Percentiles rank a stretch among this genome's conserved stretches.
These are phyloP conservation scores for Micrasema minimum DNA, from an alignment of 1,140 invertebrate species.

Conservation along the genomic window DNA sequence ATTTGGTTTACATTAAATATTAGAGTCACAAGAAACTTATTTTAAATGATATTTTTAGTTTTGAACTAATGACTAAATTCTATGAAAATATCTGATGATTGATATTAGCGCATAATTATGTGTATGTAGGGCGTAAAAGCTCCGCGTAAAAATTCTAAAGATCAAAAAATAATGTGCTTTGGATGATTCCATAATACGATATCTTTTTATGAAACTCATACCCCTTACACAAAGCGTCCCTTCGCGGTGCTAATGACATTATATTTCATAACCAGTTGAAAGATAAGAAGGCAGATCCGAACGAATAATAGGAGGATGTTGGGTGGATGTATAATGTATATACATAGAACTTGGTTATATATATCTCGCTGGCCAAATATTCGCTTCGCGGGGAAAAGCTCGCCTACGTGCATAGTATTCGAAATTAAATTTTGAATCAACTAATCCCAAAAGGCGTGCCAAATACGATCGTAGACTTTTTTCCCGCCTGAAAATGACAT, in stretches of 20 bases:
- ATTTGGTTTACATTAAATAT: no score
- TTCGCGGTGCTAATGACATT: slow-evolving; percentile 43
- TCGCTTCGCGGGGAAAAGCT: neutral
- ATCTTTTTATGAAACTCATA: slow-evolving; percentile 50
- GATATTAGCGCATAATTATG: no score
- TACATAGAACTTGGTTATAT: no score
- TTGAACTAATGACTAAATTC: no score
- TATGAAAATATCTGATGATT: no score
- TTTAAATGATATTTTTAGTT: no score
- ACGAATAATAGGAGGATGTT: slow-evolving; percentile 32
- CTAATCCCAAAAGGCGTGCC: slow-evolving; percentile 53
- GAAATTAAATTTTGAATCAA: slow-evolving; percentile 54
- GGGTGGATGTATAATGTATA: neutral
- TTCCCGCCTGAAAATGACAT: slow-evolving; percentile 57
- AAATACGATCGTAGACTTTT: slow-evolving; percentile 53
- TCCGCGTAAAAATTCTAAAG: slow-evolving; percentile 13
- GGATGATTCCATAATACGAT: slow-evolving; percentile 50
- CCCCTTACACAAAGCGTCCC: slow-evolving; percentile 30
- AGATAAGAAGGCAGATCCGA: slow-evolving; percentile 50
- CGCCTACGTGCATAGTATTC: slow-evolving; percentile 42
- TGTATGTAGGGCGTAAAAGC: no score
- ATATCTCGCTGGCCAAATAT: no score
- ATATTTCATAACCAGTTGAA: slow-evolving; percentile 51
- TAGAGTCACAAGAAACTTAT: no score
- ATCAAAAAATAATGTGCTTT: slow-evolving; percentile 43